Conservation (phyloP, 2,113 vertebrate genomes). For the Xenus cinereus region DNA sequence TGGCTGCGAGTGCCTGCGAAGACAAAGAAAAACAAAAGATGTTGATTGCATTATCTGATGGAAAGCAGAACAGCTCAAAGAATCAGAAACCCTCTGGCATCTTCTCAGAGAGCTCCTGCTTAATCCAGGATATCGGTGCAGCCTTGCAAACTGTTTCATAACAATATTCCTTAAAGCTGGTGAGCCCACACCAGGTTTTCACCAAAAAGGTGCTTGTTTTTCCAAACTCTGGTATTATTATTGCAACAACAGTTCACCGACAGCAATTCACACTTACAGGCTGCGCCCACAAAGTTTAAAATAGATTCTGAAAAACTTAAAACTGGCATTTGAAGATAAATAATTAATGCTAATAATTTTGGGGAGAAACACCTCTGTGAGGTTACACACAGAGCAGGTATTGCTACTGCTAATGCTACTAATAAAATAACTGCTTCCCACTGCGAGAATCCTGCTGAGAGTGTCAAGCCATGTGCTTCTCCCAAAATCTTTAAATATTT, state of each 20-base stretch:
- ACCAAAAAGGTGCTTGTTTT: background rate
- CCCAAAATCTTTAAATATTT: background rate
- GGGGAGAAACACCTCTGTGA: background rate
- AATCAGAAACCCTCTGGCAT: background rate
- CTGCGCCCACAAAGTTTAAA: background rate
- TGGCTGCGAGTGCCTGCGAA: slow-evolving; percentile 89
- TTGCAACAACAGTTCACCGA: background rate
- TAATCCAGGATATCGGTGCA: background rate
- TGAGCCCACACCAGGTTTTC: background rate
- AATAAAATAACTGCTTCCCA: background rate
- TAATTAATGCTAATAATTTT: background rate
- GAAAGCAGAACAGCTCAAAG: background rate
- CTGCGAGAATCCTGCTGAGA: background rate
- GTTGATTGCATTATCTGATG: background rate
- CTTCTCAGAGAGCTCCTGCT: background rate
- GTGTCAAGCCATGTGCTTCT: background rate
- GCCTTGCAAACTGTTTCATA: background rate
- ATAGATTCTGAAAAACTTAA: background rate
- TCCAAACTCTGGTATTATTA: background rate
- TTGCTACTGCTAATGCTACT: background rate
- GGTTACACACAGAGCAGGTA: background rate
- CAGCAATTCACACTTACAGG: background rate
- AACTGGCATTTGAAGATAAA: background rate
- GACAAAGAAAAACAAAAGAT: background rate
- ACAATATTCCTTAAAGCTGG: background rate